These are phyloP conservation scores for Ptilonorhynchus violaceus DNA, from an alignment of 2,113 vertebrate species.

Conservation along the genomic window DNA sequence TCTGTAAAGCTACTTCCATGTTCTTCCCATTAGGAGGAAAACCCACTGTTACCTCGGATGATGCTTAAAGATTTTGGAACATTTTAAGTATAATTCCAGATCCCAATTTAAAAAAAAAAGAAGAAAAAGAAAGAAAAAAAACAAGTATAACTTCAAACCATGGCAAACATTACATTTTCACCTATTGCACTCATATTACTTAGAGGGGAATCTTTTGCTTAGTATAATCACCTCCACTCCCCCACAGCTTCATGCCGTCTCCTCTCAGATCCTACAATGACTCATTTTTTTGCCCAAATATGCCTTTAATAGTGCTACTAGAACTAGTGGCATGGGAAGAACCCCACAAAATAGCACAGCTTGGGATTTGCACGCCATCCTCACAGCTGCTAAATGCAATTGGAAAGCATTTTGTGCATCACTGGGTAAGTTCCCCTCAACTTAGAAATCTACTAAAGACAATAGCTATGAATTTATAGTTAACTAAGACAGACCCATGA, in stretches of 20 bases:
- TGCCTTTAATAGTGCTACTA: neutral
- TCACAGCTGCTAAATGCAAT: constrained; percentile 17
- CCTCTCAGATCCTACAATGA: neutral
- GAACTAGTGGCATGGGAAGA: neutral
- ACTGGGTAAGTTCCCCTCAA: neutral
- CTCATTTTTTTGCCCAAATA: neutral
- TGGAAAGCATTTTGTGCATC: constrained; percentile 43
- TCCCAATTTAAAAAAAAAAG: neutral
- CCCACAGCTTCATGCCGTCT: neutral
- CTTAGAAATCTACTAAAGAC: constrained; percentile 43
- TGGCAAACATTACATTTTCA: neutral
- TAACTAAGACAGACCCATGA: constrained; percentile 72
- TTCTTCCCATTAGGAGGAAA: constrained; percentile 34
- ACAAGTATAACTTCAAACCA: neutral
- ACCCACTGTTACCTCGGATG: neutral
- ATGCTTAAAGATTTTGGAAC: neutral
- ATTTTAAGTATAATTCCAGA: neutral
- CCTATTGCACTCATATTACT: neutral
- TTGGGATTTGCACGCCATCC: neutral
- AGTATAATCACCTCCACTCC: neutral
- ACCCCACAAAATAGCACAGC: neutral
- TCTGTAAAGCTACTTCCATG: constrained; percentile 51
- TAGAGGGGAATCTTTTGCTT: neutral
- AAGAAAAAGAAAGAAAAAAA: neutral
- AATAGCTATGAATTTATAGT: constrained; percentile 55